phyloP scores from a whole-genome alignment of 2,113 vertebrate species.

The Sus scrofa region DNA sequence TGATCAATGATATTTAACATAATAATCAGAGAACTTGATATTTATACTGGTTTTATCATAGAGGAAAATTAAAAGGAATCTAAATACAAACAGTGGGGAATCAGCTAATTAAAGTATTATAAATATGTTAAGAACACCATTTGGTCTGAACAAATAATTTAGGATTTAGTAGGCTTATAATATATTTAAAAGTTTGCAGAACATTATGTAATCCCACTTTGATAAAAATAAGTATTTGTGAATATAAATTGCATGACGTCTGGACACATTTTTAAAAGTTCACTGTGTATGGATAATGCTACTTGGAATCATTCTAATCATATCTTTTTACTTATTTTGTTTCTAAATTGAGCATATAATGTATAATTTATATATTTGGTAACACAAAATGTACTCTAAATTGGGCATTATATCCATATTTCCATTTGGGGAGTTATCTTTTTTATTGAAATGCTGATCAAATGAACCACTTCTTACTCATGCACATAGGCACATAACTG shows the following conservation, averaged over 20 bases:
- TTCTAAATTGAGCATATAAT: slow-evolving; percentile 24
- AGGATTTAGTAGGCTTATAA: neutral
- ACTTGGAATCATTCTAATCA: slow-evolving; percentile 44
- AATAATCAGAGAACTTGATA: slow-evolving; percentile 20
- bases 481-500: neutral
- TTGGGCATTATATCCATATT: neutral
- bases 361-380: neutral
- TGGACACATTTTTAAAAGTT: slow-evolving; percentile 6
- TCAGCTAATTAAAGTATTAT: neutral
- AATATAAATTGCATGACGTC: neutral
- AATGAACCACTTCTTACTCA: neutral
- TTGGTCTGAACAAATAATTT: neutral
- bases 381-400: neutral
- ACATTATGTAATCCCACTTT: neutral
- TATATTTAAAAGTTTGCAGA: neutral
- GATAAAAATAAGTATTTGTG: neutral
- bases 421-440: neutral
- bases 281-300: neutral
- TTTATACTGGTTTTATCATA: slow-evolving; percentile 32
- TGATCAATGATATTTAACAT: neutral
- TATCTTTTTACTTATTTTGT: slow-evolving; percentile 42
- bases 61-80: slow-evolving; percentile 1
- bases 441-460: slow-evolving; percentile 2
- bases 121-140: neutral
- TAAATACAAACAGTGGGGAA: neutral